Evolutionary conservation across 92 coral and sea anemone species (phyloP).

Genomic region (Actinostola sp.): DNA sequence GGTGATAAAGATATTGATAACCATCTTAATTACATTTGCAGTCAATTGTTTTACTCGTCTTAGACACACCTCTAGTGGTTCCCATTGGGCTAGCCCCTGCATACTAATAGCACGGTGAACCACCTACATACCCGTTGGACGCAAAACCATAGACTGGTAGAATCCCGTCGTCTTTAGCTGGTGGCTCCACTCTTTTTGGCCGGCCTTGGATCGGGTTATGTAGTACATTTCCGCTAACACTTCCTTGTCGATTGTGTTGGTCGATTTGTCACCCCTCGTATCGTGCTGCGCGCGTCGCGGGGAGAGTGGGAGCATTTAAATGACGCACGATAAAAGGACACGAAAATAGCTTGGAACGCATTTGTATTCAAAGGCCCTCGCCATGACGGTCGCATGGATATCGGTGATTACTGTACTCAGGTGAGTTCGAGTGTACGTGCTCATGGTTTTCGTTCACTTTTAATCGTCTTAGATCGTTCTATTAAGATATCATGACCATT

Average conservation of each 20-base stretch:
- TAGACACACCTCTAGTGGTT: constrained; percentile 73
- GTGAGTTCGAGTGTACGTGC: background rate
- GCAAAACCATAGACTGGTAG: background rate
- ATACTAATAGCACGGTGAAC: constrained; percentile 15
- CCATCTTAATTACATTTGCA: constrained; percentile 96
- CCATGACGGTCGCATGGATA: constrained; percentile 29
- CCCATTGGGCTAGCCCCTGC: constrained; percentile 45
- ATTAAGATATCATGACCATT: constrained; percentile 34
- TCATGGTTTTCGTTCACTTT: background rate
- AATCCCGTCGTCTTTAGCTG: constrained; percentile 18
- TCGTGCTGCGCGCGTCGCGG: constrained; percentile 85
- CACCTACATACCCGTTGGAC: no score
- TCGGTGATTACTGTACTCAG: constrained; percentile 6
- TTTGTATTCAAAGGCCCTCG: constrained; percentile 2
- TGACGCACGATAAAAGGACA: constrained; percentile 77
- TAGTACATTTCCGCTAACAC: constrained; percentile 96
- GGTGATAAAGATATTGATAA: constrained; percentile 87
- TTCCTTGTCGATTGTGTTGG: constrained; percentile 80
- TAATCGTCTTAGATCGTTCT: constrained; percentile 35
- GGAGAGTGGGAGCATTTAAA: constrained; percentile 69
- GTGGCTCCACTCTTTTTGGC: constrained; percentile 41
- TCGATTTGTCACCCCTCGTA: constrained; percentile 62
- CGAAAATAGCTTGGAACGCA: constrained; percentile 33
- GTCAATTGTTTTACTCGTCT: constrained; percentile 83
- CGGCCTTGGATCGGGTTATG: constrained; percentile 82